Evolutionary conservation across 1,140 invertebrate species (phyloP), one percentile per base, ranked within the genome.

Genomic region (Neuroterus valhalla): DNA sequence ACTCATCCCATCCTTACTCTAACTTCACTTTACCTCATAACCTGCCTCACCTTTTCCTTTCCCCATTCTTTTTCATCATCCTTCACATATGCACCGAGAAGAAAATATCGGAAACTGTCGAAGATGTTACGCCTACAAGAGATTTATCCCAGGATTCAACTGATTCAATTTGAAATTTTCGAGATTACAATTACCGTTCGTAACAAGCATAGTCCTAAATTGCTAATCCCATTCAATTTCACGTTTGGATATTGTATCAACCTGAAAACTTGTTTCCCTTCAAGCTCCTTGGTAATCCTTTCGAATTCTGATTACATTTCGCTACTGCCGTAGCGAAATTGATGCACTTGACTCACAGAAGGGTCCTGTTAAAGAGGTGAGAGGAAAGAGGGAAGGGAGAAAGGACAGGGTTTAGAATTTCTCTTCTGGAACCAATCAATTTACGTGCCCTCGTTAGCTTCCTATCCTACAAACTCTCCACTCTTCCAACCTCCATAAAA

Each of bases 231-330:
- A 38, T 62, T 62, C 31, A 62, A 62, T 62, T 62, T 38, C n/a
- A 62, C 26, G n/a, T 38, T 62, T 62, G 31, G n/a, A 31, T 62
- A n/a, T 31, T 62, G n/a, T n/a, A 62, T 14, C 2, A 26, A 62
- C 15, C 15, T 62, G 21, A n/a, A 62, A 62, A 62, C 31, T 8
- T 23, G 21, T 15, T n/a, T 2, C 23, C 14, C 3, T 12, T 4
- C 12, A 12, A 26, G 23, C 8, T n/a, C 15, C 10, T 14, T n/a
- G 23, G 55, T 15, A 62, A 62, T 62, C 26, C 55, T 38, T 62
- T 62, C 55, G 31, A 62, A 62, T 62, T 62, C 55, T 62, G 55
- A 62, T 62, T 62, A 62, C 55, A 62, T 62, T 62, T 23, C 26
- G 3, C 55, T 62, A 26, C 31, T 26, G 21, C 21, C 55, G 55